These are phyloP conservation scores for Phrynosoma blainvillii DNA, from an alignment of 2,113 vertebrate genomes.

Conservation along the genomic window DNA sequence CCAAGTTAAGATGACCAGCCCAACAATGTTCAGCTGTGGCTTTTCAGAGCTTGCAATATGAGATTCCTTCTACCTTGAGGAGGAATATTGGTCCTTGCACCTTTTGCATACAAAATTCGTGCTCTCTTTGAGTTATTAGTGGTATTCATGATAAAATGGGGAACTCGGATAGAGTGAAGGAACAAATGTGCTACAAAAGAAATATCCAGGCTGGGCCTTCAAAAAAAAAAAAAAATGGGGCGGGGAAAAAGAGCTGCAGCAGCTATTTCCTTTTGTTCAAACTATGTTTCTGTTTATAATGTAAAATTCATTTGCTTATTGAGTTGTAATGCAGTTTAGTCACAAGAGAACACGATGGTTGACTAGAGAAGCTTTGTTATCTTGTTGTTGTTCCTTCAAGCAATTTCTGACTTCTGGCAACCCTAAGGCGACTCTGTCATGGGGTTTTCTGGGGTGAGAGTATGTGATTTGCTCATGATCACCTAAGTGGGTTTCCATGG, in stretches of 20 bases:
- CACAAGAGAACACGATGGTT: not conserved
- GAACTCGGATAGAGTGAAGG: not conserved
- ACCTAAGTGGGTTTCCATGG: too few relatives aligned
- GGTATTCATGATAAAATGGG: not conserved
- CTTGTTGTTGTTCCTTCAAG: not conserved
- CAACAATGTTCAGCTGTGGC: too few relatives aligned
- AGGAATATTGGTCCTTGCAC: too few relatives aligned
- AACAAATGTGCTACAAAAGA: not conserved
- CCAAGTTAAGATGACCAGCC: too few relatives aligned
- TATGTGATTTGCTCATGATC: too few relatives aligned
- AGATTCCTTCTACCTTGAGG: too few relatives aligned
- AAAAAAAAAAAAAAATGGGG: not conserved
- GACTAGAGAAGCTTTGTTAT: not conserved
- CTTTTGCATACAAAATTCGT: too few relatives aligned
- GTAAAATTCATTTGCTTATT: not conserved
- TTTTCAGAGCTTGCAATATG: too few relatives aligned
- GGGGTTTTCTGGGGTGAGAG: too few relatives aligned
- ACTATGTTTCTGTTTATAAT: not conserved
- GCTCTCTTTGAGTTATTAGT: too few relatives aligned
- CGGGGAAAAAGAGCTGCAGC: not conserved
- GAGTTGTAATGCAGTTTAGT: not conserved
- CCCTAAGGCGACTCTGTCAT: too few relatives aligned
- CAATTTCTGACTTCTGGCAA: too few relatives aligned
- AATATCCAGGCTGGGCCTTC: not conserved
- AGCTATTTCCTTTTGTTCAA: not conserved